These are phyloP conservation scores for Drosophila busckii DNA, from an alignment of 1,140 invertebrate genomes.

Conservation along the genomic window DNA sequence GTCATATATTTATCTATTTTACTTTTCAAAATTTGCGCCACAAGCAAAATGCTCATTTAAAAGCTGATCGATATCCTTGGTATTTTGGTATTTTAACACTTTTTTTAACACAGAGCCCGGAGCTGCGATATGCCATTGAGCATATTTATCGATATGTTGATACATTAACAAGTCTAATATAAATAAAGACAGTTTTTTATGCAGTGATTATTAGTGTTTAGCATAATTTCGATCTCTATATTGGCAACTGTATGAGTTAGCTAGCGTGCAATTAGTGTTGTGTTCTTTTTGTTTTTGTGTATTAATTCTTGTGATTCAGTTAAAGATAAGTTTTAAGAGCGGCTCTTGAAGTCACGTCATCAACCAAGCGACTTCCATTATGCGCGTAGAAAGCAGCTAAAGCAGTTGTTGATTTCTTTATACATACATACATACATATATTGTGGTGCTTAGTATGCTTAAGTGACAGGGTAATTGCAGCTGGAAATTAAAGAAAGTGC, in stretches of 20 bases:
- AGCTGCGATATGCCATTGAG: too few species aligned
- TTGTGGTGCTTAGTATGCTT: neutral
- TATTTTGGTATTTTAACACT: too few species aligned
- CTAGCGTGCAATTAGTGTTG: constrained; percentile 11
- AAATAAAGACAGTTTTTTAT: too few species aligned
- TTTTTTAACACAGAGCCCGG: too few species aligned
- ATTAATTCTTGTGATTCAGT: neutral
- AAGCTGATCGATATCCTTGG: too few species aligned
- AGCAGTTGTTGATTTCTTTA: neutral
- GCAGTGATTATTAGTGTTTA: too few species aligned
- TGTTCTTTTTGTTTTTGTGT: constrained; percentile 5
- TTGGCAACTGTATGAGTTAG: neutral
- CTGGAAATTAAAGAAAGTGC: constrained; percentile 10
- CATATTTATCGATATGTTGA: too few species aligned
- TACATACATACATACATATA: neutral
- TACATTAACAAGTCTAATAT: too few species aligned
- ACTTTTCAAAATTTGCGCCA: too few species aligned
- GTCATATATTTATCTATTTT: too few species aligned
- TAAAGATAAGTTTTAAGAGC: constrained; percentile 32
- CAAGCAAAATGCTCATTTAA: too few species aligned
- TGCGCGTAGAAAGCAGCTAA: constrained; percentile 20
- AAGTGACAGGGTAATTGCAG: constrained; percentile 1
- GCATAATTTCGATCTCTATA: too few species aligned
- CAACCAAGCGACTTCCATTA: constrained; percentile 11
- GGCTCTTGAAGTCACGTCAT: constrained; percentile 37